phyloP scores from a whole-genome alignment of 2,797 vertebrate species.

The Gymnoscopelus braueri region DNA sequence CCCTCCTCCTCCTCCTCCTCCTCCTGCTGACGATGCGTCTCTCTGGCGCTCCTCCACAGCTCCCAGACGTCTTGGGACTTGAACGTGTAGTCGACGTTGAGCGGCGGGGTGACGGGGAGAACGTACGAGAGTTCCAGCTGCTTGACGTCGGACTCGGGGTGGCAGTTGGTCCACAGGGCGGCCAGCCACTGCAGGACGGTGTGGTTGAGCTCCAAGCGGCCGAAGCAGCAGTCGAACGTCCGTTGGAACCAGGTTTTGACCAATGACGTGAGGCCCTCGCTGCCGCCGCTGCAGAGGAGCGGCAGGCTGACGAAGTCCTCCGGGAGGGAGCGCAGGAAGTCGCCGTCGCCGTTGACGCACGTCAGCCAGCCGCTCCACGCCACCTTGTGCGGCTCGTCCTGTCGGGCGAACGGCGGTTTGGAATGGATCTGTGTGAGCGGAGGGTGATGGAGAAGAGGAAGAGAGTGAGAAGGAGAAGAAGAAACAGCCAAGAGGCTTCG shows the following conservation, averaged over 20 bases:
- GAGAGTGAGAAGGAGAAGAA: background rate
- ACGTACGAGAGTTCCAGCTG: conserved; percentile 87
- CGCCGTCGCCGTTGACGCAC: conserved; percentile 82
- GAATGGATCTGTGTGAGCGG: conserved; percentile 77
- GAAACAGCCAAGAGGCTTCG: background rate
- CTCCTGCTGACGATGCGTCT: conserved; percentile 37
- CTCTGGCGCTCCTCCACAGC: conserved; percentile 88
- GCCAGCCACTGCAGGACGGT: conserved; percentile 89
- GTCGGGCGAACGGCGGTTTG: conserved; percentile 63
- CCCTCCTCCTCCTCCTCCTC: conserved; percentile 48
- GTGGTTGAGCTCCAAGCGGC: conserved; percentile 84
- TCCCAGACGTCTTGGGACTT: conserved; percentile 87
- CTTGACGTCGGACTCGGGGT: conserved; percentile 67
- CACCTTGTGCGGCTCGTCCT: conserved; percentile 72
- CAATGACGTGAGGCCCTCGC: conserved; percentile 77
- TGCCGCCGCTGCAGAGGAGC: conserved; percentile 85
- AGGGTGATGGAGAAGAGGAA: background rate
- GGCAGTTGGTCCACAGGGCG: conserved; percentile 90
- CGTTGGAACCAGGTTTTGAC: conserved; percentile 90
- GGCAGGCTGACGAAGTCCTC: conserved; percentile 90
- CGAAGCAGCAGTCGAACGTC: conserved; percentile 92
- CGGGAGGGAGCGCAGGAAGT: conserved; percentile 78
- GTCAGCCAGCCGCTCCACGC: conserved; percentile 93
- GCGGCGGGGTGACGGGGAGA: conserved; percentile 76
- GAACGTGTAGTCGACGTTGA: conserved; percentile 87